These are phyloP conservation scores for Ochropleura plecta DNA, from an alignment of 2,888 invertebrate species.

Conservation along the genomic window DNA sequence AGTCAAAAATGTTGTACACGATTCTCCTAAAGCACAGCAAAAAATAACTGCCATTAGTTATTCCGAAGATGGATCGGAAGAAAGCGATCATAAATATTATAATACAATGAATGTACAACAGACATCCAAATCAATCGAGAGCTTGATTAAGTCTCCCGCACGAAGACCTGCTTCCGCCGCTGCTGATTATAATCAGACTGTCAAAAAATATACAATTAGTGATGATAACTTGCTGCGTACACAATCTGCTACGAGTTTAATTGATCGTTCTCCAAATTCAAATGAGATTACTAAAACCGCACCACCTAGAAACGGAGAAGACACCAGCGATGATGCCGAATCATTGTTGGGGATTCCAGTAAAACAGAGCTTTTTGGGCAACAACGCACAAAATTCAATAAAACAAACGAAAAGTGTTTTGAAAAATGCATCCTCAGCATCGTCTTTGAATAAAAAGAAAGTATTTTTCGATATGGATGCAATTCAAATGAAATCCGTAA, in stretches of 20 bases:
- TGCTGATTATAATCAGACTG: slow-evolving; percentile 68
- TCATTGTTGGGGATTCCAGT: slow-evolving; percentile 72
- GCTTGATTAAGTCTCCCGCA: slow-evolving; percentile 82
- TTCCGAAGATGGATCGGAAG: slow-evolving; percentile 71
- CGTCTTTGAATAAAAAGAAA: slow-evolving; percentile 91
- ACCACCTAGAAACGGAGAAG: slow-evolving; percentile 60
- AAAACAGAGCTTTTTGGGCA: slow-evolving; percentile 75
- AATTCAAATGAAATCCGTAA: slow-evolving; percentile 89
- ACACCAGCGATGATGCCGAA: slow-evolving; percentile 76
- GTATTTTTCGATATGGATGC: slow-evolving; percentile 92
- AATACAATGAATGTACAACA: slow-evolving; percentile 68
- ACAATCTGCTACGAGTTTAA: slow-evolving; percentile 76
- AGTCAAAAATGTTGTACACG: slow-evolving; percentile 27
- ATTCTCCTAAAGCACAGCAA: slow-evolving; percentile 46
- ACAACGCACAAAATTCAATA: slow-evolving; percentile 69
- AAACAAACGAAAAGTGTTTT: slow-evolving; percentile 90
- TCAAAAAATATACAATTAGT: slow-evolving; percentile 70
- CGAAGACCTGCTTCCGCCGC: slow-evolving; percentile 79
- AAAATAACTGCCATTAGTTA: slow-evolving; percentile 41
- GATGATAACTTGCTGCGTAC: slow-evolving; percentile 72
- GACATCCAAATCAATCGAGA: slow-evolving; percentile 78
- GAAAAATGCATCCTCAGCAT: slow-evolving; percentile 90
- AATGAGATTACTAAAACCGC: slow-evolving; percentile 44
- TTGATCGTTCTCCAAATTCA: slow-evolving; percentile 58
- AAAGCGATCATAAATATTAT: slow-evolving; percentile 73